These are phyloP conservation scores for Coremacera marginata DNA, from an alignment of 2,888 invertebrate species.

Conservation along the genomic window DNA sequence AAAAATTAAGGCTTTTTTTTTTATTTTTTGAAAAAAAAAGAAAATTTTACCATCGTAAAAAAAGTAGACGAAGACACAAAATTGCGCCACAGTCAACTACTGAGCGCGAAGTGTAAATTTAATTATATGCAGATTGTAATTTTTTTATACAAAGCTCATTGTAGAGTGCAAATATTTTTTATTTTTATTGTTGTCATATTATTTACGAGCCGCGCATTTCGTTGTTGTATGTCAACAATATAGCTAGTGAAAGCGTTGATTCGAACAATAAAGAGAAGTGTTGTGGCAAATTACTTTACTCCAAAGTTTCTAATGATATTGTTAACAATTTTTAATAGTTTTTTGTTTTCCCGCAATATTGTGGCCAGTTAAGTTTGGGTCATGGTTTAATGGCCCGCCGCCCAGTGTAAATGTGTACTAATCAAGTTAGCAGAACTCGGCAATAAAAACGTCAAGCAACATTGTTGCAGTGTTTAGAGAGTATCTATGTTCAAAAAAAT, in stretches of 20 bases:
- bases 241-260: no score
- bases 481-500: background rate
- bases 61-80: background rate
- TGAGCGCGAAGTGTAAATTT: background rate
- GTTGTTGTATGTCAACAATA: no score
- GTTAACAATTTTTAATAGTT: background rate
- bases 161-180: background rate
- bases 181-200: background rate
- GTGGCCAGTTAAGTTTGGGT: conserved; percentile 10
- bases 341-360: conserved; percentile 14
- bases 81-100: background rate
- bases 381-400: conserved; percentile 27
- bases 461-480: background rate
- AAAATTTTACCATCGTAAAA: background rate
- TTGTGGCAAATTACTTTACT: background rate
- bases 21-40: background rate
- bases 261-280: no score
- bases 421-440: background rate
- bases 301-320: background rate
- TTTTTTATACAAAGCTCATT: background rate
- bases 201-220: background rate
- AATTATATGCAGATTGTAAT: background rate
- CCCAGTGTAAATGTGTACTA: background rate
- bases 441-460: background rate
- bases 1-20: background rate